A percentile compares a stretch with the other conserved stretches of the same genome.
phyloP scores from a whole-genome alignment of 2,113 vertebrate species.

The Microcebus tavaratra region DNA sequence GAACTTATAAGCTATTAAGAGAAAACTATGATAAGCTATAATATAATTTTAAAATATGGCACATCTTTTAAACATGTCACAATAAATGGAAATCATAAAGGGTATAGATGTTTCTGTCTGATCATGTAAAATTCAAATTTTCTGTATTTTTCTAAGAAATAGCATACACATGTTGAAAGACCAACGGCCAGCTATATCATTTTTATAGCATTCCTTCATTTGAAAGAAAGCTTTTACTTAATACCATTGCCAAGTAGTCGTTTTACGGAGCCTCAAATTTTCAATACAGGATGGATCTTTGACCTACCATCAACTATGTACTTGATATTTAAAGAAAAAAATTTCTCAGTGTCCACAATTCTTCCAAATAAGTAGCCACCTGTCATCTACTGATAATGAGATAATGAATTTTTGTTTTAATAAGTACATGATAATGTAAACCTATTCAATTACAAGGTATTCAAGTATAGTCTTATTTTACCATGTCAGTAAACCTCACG shows the following conservation, averaged over 20 bases:
- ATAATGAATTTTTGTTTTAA: background rate
- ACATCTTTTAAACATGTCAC: background rate
- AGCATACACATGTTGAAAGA: background rate
- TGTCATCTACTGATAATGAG: background rate
- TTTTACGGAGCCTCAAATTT: slow-evolving; percentile 55
- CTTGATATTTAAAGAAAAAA: background rate
- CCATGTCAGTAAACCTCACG: background rate
- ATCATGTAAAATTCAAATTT: slow-evolving; percentile 2
- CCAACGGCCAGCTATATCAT: background rate
- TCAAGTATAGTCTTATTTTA: background rate
- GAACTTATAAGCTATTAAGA: background rate
- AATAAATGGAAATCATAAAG: background rate
- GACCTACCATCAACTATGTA: background rate
- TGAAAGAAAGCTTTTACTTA: slow-evolving; percentile 79
- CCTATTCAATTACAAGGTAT: background rate
- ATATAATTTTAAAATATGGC: background rate
- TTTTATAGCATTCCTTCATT: slow-evolving; percentile 69
- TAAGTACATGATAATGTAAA: background rate
- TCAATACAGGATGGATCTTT: background rate
- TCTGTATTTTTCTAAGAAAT: background rate
- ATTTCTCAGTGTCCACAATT: background rate
- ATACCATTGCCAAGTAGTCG: slow-evolving; percentile 47
- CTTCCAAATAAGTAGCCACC: background rate
- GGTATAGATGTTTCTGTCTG: background rate
- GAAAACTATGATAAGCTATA: background rate